Evolutionary conservation across 2,113 vertebrate species (phyloP).

Genomic region (Gavia stellata): DNA sequence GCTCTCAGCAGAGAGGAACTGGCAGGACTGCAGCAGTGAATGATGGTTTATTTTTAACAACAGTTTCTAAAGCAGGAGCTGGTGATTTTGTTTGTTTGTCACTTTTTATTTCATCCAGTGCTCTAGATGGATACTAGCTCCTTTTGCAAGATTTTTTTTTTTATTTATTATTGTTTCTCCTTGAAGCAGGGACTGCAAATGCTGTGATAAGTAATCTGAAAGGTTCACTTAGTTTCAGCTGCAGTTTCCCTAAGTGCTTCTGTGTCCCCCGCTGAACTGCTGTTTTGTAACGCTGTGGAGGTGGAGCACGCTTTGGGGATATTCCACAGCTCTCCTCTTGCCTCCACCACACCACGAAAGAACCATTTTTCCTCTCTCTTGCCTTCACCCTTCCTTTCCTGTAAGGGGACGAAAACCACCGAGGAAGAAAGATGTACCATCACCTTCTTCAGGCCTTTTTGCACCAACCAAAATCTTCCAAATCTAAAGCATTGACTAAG

Average conservation of each 20-base stretch:
- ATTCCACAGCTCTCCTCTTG: background rate
- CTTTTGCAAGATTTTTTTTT: background rate
- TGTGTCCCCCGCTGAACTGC: conserved; percentile 44
- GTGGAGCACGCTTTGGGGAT: background rate
- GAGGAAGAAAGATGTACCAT: background rate
- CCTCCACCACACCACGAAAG: background rate
- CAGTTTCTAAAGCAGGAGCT: conserved; percentile 21
- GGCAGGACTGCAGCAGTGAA: conserved; percentile 14
- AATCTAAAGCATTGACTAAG: background rate
- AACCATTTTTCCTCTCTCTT: background rate
- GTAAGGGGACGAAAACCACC: background rate
- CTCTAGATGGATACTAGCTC: background rate
- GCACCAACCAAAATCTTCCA: background rate
- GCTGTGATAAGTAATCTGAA: conserved; percentile 33
- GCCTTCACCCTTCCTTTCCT: background rate
- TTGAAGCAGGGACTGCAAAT: conserved; percentile 22
- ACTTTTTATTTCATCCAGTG: conserved; percentile 14
- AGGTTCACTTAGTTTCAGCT: conserved; percentile 37
- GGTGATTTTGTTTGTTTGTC: conserved; percentile 46
- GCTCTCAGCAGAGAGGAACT: background rate
- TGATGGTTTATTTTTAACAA: conserved; percentile 56
- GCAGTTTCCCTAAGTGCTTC: conserved; percentile 36
- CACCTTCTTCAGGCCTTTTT: background rate
- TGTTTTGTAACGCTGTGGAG: conserved; percentile 44
- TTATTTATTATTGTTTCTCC: conserved; percentile 30